Conservation (phyloP, 1,140 invertebrate genomes). For the Drosophila biarmipes region DNA sequence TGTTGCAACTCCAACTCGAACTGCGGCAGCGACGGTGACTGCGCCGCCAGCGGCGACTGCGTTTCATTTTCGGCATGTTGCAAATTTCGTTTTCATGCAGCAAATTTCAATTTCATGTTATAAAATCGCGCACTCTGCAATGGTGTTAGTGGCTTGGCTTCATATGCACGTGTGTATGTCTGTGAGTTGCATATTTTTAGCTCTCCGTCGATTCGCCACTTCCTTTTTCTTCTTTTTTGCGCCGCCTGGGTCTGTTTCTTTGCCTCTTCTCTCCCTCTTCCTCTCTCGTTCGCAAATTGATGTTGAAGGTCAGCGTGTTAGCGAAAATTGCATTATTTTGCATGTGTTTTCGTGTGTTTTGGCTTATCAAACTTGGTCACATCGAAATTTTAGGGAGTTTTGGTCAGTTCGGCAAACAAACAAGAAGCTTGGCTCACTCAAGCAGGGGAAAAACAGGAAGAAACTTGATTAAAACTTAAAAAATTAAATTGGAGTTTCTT, state of each 20-base stretch:
- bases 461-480: background rate
- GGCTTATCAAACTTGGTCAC: slow-evolving; percentile 48
- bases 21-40: slow-evolving; percentile 20
- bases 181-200: slow-evolving; percentile 58
- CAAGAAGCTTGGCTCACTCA: background rate
- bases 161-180: slow-evolving; percentile 1
- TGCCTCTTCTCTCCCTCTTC: background rate
- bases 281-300: slow-evolving; percentile 52
- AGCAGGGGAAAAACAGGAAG: background rate
- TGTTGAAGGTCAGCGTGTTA: slow-evolving; percentile 81
- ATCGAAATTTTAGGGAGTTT: slow-evolving; percentile 6
- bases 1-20: slow-evolving; percentile 25
- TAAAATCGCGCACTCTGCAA: slow-evolving; percentile 46
- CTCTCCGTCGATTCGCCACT: slow-evolving; percentile 51
- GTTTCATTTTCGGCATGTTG: slow-evolving; percentile 70
- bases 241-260: slow-evolving; percentile 32
- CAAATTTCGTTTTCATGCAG: slow-evolving; percentile 81
- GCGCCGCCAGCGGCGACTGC: slow-evolving; percentile 18
- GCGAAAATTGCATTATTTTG: slow-evolving; percentile 71
- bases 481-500: background rate
- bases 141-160: slow-evolving; percentile 30
- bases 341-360: slow-evolving; percentile 23
- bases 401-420: slow-evolving; percentile 3
- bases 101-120: slow-evolving; percentile 81
- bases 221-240: slow-evolving; percentile 43